These are phyloP conservation scores for Toxonevra muliebris DNA, from an alignment of 2,888 invertebrate species.

Conservation along the genomic window DNA sequence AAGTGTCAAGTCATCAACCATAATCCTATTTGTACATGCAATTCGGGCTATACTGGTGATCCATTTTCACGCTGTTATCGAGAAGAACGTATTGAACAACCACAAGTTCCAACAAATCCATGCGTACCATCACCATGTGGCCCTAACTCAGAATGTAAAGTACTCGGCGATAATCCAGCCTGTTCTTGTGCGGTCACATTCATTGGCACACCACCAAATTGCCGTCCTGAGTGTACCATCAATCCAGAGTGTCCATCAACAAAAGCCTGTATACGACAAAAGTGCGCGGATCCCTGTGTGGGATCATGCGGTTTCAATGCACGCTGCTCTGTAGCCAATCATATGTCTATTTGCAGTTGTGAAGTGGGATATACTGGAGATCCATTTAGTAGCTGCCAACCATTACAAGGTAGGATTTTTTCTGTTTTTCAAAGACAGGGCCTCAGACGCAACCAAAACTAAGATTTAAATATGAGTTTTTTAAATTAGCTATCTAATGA, in stretches of 20 bases:
- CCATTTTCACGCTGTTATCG: constrained; percentile 74
- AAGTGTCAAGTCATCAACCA: constrained; percentile 84
- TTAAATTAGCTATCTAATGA: constrained; percentile 13
- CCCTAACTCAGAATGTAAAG: constrained; percentile 71
- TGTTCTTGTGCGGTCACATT: constrained; percentile 71
- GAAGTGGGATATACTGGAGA: constrained; percentile 83
- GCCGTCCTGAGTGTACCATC: constrained; percentile 73
- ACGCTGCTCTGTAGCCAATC: constrained; percentile 72
- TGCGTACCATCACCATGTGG: constrained; percentile 75
- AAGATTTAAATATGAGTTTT: constrained; percentile 1
- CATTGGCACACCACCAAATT: constrained; percentile 73
- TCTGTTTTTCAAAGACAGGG: constrained; percentile 29
- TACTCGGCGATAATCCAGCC: constrained; percentile 68
- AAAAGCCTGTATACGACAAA: constrained; percentile 72
- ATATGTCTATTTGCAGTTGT: constrained; percentile 81
- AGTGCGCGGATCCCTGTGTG: constrained; percentile 72
- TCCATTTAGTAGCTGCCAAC: constrained; percentile 74
- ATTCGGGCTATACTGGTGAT: constrained; percentile 76
- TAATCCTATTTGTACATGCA: constrained; percentile 82
- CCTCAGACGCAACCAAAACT: constrained; percentile 39
- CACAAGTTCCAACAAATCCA: constrained; percentile 67
- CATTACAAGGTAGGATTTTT: constrained; percentile 63
- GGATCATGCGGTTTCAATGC: constrained; percentile 73
- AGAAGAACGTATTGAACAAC: constrained; percentile 42
- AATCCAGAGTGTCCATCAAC: constrained; percentile 74